phyloP scores from a whole-genome alignment of 2,113 vertebrate genomes.

The Osmerus eperlanus region DNA sequence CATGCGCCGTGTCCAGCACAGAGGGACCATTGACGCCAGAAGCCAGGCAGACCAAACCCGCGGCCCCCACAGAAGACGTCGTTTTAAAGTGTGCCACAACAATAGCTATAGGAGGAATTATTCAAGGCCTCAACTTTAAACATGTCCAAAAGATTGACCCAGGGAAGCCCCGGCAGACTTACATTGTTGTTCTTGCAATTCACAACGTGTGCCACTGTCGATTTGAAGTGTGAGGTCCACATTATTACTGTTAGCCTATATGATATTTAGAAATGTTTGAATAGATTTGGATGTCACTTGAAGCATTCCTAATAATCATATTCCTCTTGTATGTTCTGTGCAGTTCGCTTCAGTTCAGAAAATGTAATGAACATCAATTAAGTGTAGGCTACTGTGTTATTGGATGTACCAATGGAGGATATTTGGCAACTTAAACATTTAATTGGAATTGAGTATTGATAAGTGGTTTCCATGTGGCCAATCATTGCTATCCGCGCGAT shows the following conservation, averaged over 20 bases:
- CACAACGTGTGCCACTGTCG: slow-evolving; percentile 49
- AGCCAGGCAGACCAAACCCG: background rate
- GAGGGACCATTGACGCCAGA: slow-evolving; percentile 60
- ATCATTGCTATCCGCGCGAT: too few relatives aligned
- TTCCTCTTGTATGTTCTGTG: too few relatives aligned
- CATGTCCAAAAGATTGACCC: slow-evolving; percentile 13
- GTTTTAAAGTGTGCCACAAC: slow-evolving; percentile 71
- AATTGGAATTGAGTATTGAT: too few relatives aligned
- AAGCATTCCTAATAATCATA: too few relatives aligned
- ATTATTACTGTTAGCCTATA: background rate
- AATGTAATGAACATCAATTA: too few relatives aligned
- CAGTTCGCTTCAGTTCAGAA: too few relatives aligned
- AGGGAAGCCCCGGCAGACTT: slow-evolving; percentile 37
- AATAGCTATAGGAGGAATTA: slow-evolving; percentile 61
- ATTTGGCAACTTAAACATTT: too few relatives aligned
- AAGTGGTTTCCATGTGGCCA: too few relatives aligned
- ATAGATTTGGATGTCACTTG: too few relatives aligned
- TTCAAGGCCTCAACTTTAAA: slow-evolving; percentile 39
- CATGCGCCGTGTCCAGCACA: slow-evolving; percentile 62
- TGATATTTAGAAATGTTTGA: background rate
- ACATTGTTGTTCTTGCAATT: slow-evolving; percentile 47
- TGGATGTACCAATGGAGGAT: too few relatives aligned
- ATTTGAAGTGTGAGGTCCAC: slow-evolving; percentile 10
- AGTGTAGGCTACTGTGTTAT: too few relatives aligned
- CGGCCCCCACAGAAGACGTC: slow-evolving; percentile 26